These are phyloP conservation scores for Brachionus manjavacas DNA, from an alignment of 1,140 invertebrate genomes.

Conservation along the genomic window DNA sequence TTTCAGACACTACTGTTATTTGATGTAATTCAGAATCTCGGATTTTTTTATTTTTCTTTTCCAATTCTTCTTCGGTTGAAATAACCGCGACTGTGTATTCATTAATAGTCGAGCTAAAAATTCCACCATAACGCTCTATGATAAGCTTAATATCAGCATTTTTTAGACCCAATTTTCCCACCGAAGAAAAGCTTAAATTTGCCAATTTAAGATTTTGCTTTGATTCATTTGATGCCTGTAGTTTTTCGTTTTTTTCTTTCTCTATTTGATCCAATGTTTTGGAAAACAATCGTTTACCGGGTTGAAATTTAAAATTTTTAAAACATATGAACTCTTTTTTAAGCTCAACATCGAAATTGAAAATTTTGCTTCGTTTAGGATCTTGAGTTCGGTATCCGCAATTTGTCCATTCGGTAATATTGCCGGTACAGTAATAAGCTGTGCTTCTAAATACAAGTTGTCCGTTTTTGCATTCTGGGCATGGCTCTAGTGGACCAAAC, in stretches of 20 bases:
- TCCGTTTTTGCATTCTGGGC: conserved; percentile 67
- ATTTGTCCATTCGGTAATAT: conserved; percentile 82
- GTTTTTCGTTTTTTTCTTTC: conserved; percentile 3
- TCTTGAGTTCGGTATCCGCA: conserved; percentile 70
- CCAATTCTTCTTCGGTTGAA: conserved; percentile 53
- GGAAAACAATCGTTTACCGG: not conserved
- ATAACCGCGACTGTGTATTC: not conserved
- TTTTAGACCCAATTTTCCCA: conserved; percentile 18
- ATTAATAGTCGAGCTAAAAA: not conserved
- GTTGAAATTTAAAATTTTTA: conserved; percentile 33
- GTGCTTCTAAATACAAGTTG: conserved; percentile 63
- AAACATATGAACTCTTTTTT: conserved; percentile 62
- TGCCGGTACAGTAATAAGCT: conserved; percentile 74
- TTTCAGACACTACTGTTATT: conserved; percentile 72
- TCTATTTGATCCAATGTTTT: not conserved
- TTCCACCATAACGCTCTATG: conserved; percentile 20
- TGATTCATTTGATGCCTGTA: not conserved
- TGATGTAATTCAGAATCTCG: conserved; percentile 65
- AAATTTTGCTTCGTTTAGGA: conserved; percentile 67
- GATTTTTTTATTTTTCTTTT: conserved; percentile 67
- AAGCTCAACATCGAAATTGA: conserved; percentile 64
- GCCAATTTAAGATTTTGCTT: not conserved
- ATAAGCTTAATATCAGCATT: conserved; percentile 18
- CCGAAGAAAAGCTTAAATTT: not conserved
- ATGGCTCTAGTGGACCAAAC: conserved; percentile 69